Conservation (phyloP, 2,113 vertebrate genomes). For the Prochilodus magdalenae region DNA sequence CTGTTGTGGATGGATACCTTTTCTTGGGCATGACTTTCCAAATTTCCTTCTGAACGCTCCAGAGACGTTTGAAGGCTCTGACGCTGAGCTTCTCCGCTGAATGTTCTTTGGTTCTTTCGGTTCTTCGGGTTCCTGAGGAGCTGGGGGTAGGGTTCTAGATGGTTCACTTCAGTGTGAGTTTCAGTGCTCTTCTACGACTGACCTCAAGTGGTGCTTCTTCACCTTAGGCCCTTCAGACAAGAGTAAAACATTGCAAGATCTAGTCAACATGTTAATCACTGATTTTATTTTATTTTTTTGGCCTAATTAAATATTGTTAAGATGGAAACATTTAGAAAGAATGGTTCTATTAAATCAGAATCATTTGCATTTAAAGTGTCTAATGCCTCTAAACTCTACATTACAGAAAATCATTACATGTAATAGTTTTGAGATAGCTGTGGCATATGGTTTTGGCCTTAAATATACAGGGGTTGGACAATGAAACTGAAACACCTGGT, state of each 20-base stretch:
- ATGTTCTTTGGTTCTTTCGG: slow-evolving; percentile 54
- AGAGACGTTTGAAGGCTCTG: slow-evolving; percentile 12
- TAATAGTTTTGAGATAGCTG: no score
- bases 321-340: no score
- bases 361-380: no score
- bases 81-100: background rate
- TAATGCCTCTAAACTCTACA: no score
- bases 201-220: slow-evolving; percentile 62
- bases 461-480: no score
- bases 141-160: slow-evolving; percentile 45
- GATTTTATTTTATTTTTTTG: no score
- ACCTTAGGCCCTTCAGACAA: slow-evolving; percentile 56
- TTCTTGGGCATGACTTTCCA: slow-evolving; percentile 21
- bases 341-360: no score
- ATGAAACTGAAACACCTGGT: no score
- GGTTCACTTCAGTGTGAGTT: slow-evolving; percentile 36
- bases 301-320: no score
- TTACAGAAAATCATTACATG: no score
- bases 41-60: slow-evolving; percentile 35
- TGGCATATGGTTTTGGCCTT: no score
- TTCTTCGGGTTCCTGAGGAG: slow-evolving; percentile 46
- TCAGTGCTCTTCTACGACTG: slow-evolving; percentile 63
- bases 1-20: slow-evolving; percentile 19
- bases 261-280: background rate
- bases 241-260: background rate